Conservation (phyloP, 2,888 invertebrate genomes). For the Cephus rjabovi region DNA sequence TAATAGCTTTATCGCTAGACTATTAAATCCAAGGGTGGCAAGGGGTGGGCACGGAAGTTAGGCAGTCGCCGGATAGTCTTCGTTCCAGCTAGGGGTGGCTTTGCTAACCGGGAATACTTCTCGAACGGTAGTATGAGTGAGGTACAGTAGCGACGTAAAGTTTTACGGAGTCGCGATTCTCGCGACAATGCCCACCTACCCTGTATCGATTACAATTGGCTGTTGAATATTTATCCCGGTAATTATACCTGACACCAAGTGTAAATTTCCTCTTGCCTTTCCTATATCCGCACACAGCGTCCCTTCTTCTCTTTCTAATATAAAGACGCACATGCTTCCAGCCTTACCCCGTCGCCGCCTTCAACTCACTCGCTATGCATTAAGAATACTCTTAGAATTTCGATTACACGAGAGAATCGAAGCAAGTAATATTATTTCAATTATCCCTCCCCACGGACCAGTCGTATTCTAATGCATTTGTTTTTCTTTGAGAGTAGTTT, state of each 20-base stretch:
- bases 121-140: neutral
- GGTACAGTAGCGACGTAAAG: neutral
- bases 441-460: neutral
- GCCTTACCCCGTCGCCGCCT: neutral
- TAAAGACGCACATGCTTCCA: neutral
- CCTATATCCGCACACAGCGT: neutral
- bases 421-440: neutral
- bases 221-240: constrained; percentile 24
- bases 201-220: constrained; percentile 1
- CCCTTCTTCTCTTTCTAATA: neutral
- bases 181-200: neutral
- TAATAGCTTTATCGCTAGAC: constrained; percentile 55
- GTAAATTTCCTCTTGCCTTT: neutral
- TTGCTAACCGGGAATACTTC: neutral
- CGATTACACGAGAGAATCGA: neutral
- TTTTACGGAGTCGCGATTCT: neutral
- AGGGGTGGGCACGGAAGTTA: constrained; percentile 20
- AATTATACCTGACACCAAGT: constrained; percentile 10
- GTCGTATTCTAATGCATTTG: neutral
- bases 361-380: neutral
- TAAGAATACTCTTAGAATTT: neutral
- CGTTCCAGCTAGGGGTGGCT: neutral
- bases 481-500: neutral
- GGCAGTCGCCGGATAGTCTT: constrained; percentile 22
- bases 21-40: constrained; percentile 44